Evolutionary conservation across 2,113 vertebrate genomes (phyloP).

Genomic region (Sula dactylatra): DNA sequence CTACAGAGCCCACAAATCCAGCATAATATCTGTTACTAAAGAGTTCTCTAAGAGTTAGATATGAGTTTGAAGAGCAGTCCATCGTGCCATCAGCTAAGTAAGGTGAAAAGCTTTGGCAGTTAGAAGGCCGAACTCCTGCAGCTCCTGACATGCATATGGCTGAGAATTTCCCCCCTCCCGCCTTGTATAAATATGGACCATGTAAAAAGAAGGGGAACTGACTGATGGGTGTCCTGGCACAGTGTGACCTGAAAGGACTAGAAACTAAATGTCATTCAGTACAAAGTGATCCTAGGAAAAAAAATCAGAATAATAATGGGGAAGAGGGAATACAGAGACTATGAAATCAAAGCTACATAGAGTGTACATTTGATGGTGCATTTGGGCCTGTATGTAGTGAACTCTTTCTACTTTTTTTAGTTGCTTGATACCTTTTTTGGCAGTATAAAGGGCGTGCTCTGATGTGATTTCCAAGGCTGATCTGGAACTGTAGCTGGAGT

Average conservation of each 20-base stretch:
- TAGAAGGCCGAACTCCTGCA: background rate
- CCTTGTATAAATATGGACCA: background rate
- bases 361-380: background rate
- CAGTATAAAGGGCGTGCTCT: background rate
- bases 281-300: background rate
- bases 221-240: background rate
- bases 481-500: background rate
- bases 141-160: background rate
- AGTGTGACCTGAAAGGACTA: background rate
- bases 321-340: background rate
- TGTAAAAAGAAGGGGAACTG: background rate
- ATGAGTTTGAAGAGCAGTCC: background rate
- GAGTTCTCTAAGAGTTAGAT: background rate
- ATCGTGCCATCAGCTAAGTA: background rate
- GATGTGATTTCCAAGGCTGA: background rate
- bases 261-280: background rate
- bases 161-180: background rate
- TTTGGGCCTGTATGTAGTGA: background rate
- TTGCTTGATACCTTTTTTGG: background rate
- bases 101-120: background rate
- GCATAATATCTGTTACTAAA: background rate
- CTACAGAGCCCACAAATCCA: background rate
- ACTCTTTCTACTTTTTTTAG: background rate
- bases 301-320: background rate
- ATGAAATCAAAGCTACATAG: background rate